Percentiles rank a stretch among this genome's conserved stretches.
Evolutionary conservation across 2,797 vertebrate species (phyloP).

Genomic region (Crocodylus rhombifer): DNA sequence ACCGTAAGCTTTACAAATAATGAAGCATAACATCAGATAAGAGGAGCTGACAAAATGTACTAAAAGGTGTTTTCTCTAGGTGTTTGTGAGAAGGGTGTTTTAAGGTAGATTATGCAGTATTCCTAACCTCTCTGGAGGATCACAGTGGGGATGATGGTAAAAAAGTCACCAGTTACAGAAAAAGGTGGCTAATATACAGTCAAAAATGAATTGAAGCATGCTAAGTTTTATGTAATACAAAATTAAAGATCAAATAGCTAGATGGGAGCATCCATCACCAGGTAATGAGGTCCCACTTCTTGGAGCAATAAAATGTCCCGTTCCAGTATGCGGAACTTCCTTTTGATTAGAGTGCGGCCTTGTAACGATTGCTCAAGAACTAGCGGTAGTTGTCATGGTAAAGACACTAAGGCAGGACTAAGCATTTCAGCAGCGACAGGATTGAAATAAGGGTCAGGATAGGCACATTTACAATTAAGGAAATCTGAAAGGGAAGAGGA

Average conservation of each 20-base stretch:
- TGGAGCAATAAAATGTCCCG: background rate
- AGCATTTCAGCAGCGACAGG: background rate
- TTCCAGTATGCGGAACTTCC: background rate
- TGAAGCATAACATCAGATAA: background rate
- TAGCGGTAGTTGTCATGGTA: background rate
- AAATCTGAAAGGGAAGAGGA: background rate
- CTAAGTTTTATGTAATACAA: background rate
- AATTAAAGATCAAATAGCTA: background rate
- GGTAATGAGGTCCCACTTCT: background rate
- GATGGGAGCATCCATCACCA: background rate
- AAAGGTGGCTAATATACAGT: background rate
- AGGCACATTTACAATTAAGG: background rate
- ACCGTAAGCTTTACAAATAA: background rate
- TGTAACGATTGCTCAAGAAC: background rate
- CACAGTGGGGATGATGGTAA: background rate
- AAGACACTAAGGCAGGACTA: background rate
- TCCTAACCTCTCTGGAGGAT: background rate
- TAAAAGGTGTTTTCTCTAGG: fast-evolving
- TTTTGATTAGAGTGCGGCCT: background rate
- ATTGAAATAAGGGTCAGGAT: background rate
- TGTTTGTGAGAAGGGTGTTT: background rate
- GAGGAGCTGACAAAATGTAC: background rate
- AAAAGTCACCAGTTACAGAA: background rate
- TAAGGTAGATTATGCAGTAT: background rate
- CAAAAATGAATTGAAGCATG: background rate